Percentiles rank a stretch among this genome's conserved stretches.
These are phyloP conservation scores for Coranthus polyacanthus DNA, from an alignment of 2,797 vertebrate species.

Conservation along the genomic window DNA sequence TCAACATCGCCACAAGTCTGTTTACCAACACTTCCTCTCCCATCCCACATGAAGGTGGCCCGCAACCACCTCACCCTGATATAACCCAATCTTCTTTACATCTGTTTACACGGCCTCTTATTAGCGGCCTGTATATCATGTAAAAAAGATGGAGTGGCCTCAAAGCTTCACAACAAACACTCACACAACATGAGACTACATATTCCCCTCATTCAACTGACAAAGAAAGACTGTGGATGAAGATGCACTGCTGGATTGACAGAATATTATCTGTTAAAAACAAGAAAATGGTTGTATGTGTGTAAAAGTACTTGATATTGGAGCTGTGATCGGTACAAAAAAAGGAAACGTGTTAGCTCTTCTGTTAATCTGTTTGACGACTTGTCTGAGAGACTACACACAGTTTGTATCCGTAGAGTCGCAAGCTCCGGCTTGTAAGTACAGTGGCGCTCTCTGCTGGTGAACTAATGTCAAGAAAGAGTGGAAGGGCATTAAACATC, in stretches of 20 bases:
- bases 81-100: conserved; percentile 50
- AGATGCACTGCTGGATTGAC: neutral
- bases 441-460: conserved; percentile 70
- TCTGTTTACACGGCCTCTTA: conserved; percentile 46
- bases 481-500: neutral
- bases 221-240: neutral
- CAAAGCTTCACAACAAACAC: conserved; percentile 3
- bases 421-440: neutral
- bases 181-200: conserved; percentile 2
- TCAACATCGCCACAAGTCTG: conserved; percentile 60
- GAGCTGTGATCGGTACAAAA: conserved; percentile 1
- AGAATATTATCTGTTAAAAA: neutral
- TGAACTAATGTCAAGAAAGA: neutral
- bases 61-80: conserved; percentile 53
- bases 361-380: conserved; percentile 31
- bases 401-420: conserved; percentile 21
- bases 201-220: neutral
- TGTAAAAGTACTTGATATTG: conserved; percentile 10
- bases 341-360: conserved; percentile 18
- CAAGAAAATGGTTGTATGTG: neutral
- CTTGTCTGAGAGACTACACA: conserved; percentile 14
- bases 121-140: conserved; percentile 9
- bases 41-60: conserved; percentile 51
- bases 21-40: conserved; percentile 64
- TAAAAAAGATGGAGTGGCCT: conserved; percentile 16